Conservation (phyloP, 2,113 vertebrate genomes). For the Pelecanus crispus region DNA sequence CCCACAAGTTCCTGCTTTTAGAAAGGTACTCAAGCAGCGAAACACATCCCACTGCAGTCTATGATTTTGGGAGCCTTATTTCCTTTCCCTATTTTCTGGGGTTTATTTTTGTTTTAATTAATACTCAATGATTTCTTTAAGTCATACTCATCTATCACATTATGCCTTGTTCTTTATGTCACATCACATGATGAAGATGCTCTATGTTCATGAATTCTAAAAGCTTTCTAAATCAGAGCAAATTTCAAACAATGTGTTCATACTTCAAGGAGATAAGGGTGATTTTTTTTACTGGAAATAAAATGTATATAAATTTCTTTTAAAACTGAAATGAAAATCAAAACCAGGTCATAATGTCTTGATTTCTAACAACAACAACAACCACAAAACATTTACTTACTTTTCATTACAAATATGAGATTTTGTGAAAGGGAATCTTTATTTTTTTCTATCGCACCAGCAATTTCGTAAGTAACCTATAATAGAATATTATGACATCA, state of each 20-base stretch:
- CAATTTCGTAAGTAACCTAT: slow-evolving; percentile 90
- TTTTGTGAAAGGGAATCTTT: slow-evolving; percentile 93
- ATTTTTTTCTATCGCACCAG: slow-evolving; percentile 86
- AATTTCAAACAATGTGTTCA: neutral
- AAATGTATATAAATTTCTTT: neutral
- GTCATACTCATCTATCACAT: neutral
- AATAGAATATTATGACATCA: slow-evolving; percentile 45
- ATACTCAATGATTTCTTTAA: neutral
- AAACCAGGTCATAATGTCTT: neutral
- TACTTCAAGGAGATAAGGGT: neutral
- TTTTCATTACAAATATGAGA: slow-evolving; percentile 91
- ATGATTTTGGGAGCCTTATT: neutral
- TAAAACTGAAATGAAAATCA: neutral
- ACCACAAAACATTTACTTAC: slow-evolving; percentile 75
- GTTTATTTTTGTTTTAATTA: neutral
- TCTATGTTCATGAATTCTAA: slow-evolving; percentile 23
- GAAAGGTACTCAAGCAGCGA: neutral
- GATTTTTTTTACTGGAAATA: neutral
- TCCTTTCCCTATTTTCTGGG: neutral
- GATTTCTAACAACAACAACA: neutral
- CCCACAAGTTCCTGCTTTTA: neutral
- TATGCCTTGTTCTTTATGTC: neutral
- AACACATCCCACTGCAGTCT: neutral
- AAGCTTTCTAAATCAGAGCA: slow-evolving; percentile 29
- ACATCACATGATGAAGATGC: neutral